Evolutionary conservation across 2,797 vertebrate species (phyloP).

Genomic region (Nothura maculosa): DNA sequence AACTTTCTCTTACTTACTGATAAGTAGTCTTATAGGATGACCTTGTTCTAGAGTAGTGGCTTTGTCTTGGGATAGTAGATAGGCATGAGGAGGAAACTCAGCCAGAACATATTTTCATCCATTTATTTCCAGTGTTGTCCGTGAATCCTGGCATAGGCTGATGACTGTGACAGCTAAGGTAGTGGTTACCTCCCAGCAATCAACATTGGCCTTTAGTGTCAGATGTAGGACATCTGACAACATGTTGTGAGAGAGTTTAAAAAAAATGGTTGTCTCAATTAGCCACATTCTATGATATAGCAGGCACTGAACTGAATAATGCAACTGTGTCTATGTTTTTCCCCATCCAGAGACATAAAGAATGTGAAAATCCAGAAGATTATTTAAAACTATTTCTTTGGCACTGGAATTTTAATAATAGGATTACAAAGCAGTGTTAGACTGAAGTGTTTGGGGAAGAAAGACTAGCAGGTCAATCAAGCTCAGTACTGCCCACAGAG

Average conservation of each 20-base stretch:
- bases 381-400: background rate
- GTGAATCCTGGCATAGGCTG: background rate
- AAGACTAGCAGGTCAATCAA: background rate
- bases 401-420: background rate
- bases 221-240: too few relatives aligned
- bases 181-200: too few relatives aligned
- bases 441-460: background rate
- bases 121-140: background rate
- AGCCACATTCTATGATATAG: background rate
- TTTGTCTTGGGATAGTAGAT: background rate
- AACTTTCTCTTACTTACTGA: background rate
- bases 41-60: background rate
- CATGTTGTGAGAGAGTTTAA: too few relatives aligned
- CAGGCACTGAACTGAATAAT: background rate
- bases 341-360: background rate
- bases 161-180: too few relatives aligned
- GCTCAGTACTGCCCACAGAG: background rate
- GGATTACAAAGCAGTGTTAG: background rate
- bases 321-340: background rate
- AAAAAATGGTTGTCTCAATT: too few relatives aligned
- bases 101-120: background rate
- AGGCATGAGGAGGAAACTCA: background rate
- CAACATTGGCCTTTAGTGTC: too few relatives aligned
- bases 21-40: background rate
- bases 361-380: background rate